Base-by-base conservation (phyloP, 35 echinoderm and acorn worm genomes). In the Eucidaris tribuloides region DNA sequence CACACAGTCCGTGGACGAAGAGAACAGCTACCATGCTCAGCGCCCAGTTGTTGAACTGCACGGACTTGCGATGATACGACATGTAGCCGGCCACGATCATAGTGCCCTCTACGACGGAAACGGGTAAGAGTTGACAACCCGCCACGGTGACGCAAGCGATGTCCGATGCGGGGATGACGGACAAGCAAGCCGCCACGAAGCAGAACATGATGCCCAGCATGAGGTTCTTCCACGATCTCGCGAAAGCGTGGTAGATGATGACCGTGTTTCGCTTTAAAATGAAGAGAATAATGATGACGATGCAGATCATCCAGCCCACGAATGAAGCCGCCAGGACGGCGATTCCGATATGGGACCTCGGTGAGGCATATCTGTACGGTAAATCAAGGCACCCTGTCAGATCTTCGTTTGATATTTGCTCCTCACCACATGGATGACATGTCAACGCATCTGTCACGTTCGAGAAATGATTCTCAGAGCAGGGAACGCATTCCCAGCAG, bases 401-500 rank as follows among this genome's bases (percentile, higher is more conserved):
- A 27, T 89, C 58, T n/a, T 58, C 56, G 62, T 84, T 94, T 0
- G 77, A 71, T 24, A 83, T 33, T 37, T 89, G 79, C 40, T 94
- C 87, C 13, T 40, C 23, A 17, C 37, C 2, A 49, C 91, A 94
- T 11, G 62, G 58, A 38, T 15, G 34, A 61, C 91, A 94, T 2
- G 52, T 66, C 29, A 65, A 34, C 20, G 91, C 86, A 45, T 94
- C 76, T 24, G 31, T 45, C 13, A 17, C 46, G n/a, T 80, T 29
- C 32, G 52, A 84, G 85, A 80, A 94, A 71, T 76, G 52, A 72
- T 89, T 78, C 17, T 83, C 81, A 24, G 62, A 72, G 58, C 91
- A 94, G 14, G 22, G 38, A 5, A 88, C 87, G 42, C 91, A 94
- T 27, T 84, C 56, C 91, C 91, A 94, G 36, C 91, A 94, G 59